Evolutionary conservation across 2,888 invertebrate species (phyloP), one percentile per base, ranked within the genome.

Genomic region (Caenorhabditis drosophilae): DNA sequence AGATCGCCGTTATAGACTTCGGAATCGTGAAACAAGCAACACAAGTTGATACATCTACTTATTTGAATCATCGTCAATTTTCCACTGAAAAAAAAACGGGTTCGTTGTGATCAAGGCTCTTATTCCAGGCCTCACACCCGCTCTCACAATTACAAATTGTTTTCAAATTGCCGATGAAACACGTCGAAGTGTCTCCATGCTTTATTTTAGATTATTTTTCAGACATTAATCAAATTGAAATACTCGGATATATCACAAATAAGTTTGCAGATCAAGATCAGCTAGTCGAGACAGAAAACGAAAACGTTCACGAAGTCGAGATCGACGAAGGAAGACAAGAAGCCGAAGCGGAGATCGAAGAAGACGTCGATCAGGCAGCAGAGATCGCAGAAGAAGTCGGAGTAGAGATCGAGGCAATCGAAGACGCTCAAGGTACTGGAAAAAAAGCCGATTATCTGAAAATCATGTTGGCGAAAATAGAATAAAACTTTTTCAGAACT

Each of bases 311-410:
- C 44, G 47, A 4, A 55, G 55, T 20, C 41, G 48, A 4, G 57
- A 49, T 23, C 42, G 57, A 25, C 27, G 55, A 16, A 18, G 51
- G 12, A 53, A 26, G 36, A 58, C 62, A 15, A 61, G 51, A 36
- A 51, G 59, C 35, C 45, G 72, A 38, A 66, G 74, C 36, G 55
- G 71, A 18, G 66, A 67, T 47, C 49, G 58, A n/a, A 25, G 64
- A 9, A 49, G 70, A 11, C 53, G 54, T 25, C 58, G 66, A 16
- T 61, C 61, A 23, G 25, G 49, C 7, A 60, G 57, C 36, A 40
- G 55, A 11, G 59, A 59, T 23, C 31, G 61, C 6, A 49, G 59
- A 45, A 31, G 70, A n/a, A 50, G 55, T 38, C 45, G 70, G n/a
- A 53, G 58, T 40, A 48, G 48, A 2, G 55, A 62, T 57, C 52